These are phyloP conservation scores for Ormyrus rosae DNA, from an alignment of 2,888 invertebrate genomes.

Conservation along the genomic window DNA sequence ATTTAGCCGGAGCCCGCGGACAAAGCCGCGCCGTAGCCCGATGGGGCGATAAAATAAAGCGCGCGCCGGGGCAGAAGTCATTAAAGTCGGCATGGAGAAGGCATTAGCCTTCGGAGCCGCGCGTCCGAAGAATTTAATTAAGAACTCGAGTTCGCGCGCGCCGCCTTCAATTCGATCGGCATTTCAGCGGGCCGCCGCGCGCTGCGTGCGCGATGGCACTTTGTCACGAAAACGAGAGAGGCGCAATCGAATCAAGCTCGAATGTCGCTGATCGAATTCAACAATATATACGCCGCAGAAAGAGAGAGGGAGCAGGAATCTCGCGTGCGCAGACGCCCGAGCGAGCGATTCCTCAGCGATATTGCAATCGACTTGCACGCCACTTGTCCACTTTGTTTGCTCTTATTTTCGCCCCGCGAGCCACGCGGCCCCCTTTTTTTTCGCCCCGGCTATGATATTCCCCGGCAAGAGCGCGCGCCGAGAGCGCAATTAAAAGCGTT, in stretches of 20 bases:
- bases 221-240: constrained; percentile 39
- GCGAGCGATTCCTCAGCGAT: too few species aligned
- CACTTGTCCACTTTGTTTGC: too few species aligned
- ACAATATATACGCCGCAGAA: background rate
- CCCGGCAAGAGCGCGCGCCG: too few species aligned
- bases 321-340: constrained; percentile 9
- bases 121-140: constrained; percentile 39
- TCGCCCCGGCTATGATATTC: too few species aligned
- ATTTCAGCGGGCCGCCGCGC: background rate
- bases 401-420: too few species aligned
- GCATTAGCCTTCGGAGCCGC: background rate
- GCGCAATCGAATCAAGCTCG: constrained; percentile 45
- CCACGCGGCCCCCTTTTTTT: too few species aligned
- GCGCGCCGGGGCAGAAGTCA: background rate
- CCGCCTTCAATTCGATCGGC: constrained; percentile 6
- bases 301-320: background rate
- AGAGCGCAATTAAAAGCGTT: too few species aligned
- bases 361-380: too few species aligned
- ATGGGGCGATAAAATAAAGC: background rate
- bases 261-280: constrained; percentile 38
- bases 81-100: background rate
- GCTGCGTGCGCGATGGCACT: constrained; percentile 46
- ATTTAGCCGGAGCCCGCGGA: background rate
- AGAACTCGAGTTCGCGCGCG: background rate
- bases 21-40: background rate